Percentiles rank a stretch among this genome's conserved stretches.
These are phyloP conservation scores for Glaucomys volans DNA, from an alignment of 2,113 vertebrate species.

Conservation along the genomic window DNA sequence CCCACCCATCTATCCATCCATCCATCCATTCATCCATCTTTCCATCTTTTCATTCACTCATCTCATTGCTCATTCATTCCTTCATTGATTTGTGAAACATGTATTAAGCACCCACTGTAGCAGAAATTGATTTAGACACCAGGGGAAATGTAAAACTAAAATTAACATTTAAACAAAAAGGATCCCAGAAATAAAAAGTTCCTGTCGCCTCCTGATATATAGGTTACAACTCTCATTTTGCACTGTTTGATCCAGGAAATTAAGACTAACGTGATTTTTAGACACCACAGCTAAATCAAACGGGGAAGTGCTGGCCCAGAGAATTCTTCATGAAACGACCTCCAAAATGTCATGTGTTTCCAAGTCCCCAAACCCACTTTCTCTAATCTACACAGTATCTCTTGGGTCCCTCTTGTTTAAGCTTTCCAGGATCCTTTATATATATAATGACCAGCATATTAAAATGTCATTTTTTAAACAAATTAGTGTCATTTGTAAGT, in stretches of 20 bases:
- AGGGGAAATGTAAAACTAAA: constrained; percentile 42
- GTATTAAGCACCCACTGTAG: neutral
- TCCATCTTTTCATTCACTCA: neutral
- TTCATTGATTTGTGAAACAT: constrained; percentile 24
- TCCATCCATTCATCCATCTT: accelerated
- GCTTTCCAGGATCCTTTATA: neutral
- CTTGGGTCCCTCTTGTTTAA: neutral
- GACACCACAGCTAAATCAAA: constrained; percentile 14
- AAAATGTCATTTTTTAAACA: neutral
- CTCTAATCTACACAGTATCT: neutral
- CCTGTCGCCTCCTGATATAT: neutral
- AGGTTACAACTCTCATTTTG: neutral
- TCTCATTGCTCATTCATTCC: neutral
- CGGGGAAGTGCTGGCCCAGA: neutral
- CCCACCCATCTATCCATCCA: neutral
- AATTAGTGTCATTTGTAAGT: neutral
- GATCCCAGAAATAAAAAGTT: constrained; percentile 66
- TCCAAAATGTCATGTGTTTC: neutral
- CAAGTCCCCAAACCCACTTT: neutral
- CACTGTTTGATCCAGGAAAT: constrained; percentile 25
- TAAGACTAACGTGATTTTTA: constrained; percentile 26
- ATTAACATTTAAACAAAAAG: constrained; percentile 60
- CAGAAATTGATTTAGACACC: constrained; percentile 49
- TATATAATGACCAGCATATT: neutral
- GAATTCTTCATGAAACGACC: neutral